phyloP scores from a whole-genome alignment of 1,140 invertebrate species.

The Magallana angulata region DNA sequence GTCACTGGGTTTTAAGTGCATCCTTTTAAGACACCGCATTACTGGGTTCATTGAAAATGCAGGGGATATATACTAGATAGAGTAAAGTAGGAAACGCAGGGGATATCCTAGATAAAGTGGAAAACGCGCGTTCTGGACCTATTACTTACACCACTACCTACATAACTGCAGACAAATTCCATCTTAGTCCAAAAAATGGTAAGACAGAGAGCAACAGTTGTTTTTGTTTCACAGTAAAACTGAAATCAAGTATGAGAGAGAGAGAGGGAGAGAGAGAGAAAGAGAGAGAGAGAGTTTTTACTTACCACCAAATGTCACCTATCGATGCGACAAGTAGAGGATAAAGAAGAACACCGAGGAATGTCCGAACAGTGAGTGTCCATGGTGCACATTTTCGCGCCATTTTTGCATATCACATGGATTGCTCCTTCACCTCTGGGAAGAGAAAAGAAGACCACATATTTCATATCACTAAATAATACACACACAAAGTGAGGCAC shows the following conservation, averaged over 20 bases:
- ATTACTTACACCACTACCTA: no score
- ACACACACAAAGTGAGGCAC: not conserved
- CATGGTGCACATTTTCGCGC: conserved; percentile 36
- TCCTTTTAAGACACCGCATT: conserved; percentile 21
- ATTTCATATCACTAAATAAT: conserved; percentile 40
- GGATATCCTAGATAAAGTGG: not conserved
- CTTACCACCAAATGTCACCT: conserved; percentile 51
- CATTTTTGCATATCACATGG: conserved; percentile 52
- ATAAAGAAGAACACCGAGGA: conserved; percentile 29
- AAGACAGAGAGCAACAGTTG: no score
- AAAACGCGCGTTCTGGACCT: no score
- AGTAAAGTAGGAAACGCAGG: not conserved
- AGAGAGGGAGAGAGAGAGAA: not conserved
- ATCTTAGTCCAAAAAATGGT: no score
- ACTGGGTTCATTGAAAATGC: conserved; percentile 8
- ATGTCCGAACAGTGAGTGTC: conserved; percentile 1
- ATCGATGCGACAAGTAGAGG: conserved; percentile 36
- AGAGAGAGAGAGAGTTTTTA: not conserved
- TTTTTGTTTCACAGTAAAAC: no score
- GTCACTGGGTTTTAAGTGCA: conserved; percentile 31
- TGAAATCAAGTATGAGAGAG: no score
- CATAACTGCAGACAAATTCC: no score
- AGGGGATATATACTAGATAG: not conserved
- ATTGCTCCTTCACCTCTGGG: conserved; percentile 6
- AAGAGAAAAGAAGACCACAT: conserved; percentile 18